Evolutionary conservation across 1,140 invertebrate species (phyloP).

Genomic region (Patella vulgata): DNA sequence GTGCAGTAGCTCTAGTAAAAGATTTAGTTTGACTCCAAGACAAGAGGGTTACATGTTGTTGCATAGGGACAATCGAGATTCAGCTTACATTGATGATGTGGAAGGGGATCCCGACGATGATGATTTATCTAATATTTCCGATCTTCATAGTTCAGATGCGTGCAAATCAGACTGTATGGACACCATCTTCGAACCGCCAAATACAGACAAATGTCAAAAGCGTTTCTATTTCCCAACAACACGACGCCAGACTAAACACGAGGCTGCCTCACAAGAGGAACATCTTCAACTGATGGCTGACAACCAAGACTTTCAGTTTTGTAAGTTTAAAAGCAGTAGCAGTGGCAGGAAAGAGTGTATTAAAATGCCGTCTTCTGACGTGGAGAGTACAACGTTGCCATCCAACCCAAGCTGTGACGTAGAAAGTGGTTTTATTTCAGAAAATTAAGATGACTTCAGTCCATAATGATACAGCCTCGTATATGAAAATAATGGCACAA

Average conservation of each 20-base stretch:
- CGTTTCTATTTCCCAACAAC: background rate
- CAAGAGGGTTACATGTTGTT: constrained; percentile 49
- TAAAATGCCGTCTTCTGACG: background rate
- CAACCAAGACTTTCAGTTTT: background rate
- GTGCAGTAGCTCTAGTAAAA: constrained; percentile 17
- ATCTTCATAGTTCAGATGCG: no score
- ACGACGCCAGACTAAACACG: background rate
- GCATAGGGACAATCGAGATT: constrained; percentile 37
- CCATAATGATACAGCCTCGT: no score
- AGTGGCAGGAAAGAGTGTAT: constrained; percentile 9
- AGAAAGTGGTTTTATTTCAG: constrained; percentile 35
- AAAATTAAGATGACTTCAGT: constrained; percentile 5
- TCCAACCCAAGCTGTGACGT: constrained; percentile 28
- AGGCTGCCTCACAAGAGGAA: background rate
- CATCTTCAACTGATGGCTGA: background rate
- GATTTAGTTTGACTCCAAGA: constrained; percentile 47
- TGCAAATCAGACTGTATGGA: no score
- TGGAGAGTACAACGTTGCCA: background rate
- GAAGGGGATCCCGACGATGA: constrained; percentile 23
- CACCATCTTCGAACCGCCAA: no score
- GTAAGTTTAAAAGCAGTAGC: background rate
- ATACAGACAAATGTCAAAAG: no score
- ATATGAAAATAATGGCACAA: no score
- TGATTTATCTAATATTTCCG: background rate
- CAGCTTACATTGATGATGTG: constrained; percentile 44